Evolutionary conservation across 2,888 invertebrate genomes (phyloP), one percentile per base, ranked within the genome.

Genomic region (Caenorhabditis panamensis): DNA sequence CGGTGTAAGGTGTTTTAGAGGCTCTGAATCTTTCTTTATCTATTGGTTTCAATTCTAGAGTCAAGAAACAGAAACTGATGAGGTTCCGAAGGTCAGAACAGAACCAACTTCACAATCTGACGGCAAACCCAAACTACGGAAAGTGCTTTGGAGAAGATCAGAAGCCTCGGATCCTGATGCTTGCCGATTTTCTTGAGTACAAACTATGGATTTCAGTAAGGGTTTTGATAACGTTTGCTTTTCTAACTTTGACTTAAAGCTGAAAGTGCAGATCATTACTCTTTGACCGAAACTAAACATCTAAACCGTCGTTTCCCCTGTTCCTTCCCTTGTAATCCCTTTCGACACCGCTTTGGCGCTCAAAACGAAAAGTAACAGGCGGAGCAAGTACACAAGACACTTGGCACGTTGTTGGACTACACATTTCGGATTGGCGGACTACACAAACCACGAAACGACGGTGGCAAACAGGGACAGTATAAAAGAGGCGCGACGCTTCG

Each of bases 321-420:
- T 37, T 41, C 37, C 22, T 24, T 16, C 37, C 8, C n/a, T 47
- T 47, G 47, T 47, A 47, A 47, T 47, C 47, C 47, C 18, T 41
- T 47, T 47, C 18, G 47, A 11, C 8, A 9, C 5, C 41, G 16
- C 8, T 31, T 31, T 31, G 8, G 41, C 13, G 41, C 5, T 5
- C 36, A 8, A 36, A 36, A 36, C 5, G 36, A 3, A 41, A 41
- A 9, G 16, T 16, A 16, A 41, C 41, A 47, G 47, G 47, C 47
- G 47, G 47, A 54, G 44, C 41, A 54, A 54, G 63, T 61, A 44
- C 69, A 63, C 6, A 51, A 51, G 51, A 56, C 66, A 75, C 75
- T 75, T 75, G 73, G 53, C 75, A 66, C 75, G 49, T 68, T 68
- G 47, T 77, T 77, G 63, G 59, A 63, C 63, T 69, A 77, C 68